Base-by-base conservation (phyloP, 2,888 invertebrate genomes). In the Nematopogon swammerdamellus region DNA sequence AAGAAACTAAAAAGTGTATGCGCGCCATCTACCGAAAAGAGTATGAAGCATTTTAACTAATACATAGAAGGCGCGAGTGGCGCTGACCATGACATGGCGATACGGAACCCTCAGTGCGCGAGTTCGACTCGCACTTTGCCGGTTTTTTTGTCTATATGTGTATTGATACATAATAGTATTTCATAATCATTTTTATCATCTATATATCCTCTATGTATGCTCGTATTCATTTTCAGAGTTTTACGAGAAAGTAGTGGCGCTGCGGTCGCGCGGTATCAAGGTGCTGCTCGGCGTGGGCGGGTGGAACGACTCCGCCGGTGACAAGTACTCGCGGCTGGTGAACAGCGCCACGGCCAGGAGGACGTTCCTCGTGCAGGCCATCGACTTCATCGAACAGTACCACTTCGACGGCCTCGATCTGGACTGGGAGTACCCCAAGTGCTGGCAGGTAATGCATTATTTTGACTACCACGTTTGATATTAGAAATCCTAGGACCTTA, bases 381-480 rank as follows among this genome's bases (percentile, higher is more conserved):
- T 91, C 1, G 85, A 89, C 57, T 95, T 94, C 62, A 83, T 95
- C 50, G 85, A 88, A 53, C 84, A 87, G 54, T 85, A 91, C 58
- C 86, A 86, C 49, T 96, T 96, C 58, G 94, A 96, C 62, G 97
- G 97, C 3, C 73, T 97, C 42, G 95, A 97, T 67, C 77, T 96
- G 20, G 95, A 95, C 64, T 96, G 95, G 95, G 95, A 96, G 63
- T 96, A 94, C 66, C 95, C 95, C 0, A 91, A 88, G 54, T 95
- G 94, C 63, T 93, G 93, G 93, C 93, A 93, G 80, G 87, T 86
- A 50, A 61, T 8, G 8, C 16, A 18, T 5, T 45, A 18, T 18
- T 18, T 17, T n/a, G n/a, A n/a, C n/a, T n/a, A n/a, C n/a, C n/a
- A n/a, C n/a, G n/a, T 44, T 30, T 14, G 36, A 30, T 30, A 30